Conservation (phyloP, 1,140 invertebrate species). For the Caerostris extrusa region DNA sequence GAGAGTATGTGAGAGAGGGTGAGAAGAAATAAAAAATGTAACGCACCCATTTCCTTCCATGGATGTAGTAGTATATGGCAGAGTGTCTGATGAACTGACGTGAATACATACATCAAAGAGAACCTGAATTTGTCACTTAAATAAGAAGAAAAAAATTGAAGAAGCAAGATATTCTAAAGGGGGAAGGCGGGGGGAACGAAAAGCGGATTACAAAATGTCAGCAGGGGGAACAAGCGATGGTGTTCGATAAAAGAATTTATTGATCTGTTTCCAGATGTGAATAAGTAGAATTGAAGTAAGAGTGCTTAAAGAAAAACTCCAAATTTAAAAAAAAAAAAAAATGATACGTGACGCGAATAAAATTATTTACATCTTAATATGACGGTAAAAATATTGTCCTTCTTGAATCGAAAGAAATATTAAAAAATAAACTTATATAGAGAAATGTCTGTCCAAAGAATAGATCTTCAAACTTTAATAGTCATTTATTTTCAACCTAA, state of each 20-base stretch:
- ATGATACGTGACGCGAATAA: too few relatives aligned
- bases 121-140: conserved; percentile 66
- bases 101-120: conserved; percentile 64
- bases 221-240: not conserved
- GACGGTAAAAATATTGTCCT: too few relatives aligned
- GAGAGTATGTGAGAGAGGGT: too few relatives aligned
- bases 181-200: not conserved
- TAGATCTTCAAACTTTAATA: too few relatives aligned
- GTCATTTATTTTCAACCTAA: too few relatives aligned
- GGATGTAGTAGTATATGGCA: conserved; percentile 14
- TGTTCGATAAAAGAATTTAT: conserved; percentile 12
- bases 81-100: conserved; percentile 54
- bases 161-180: not conserved
- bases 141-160: conserved; percentile 39
- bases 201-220: conserved; percentile 60
- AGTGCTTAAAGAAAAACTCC: too few relatives aligned
- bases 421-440: too few relatives aligned
- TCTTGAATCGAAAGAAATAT: too few relatives aligned
- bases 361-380: too few relatives aligned
- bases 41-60: conserved; percentile 9
- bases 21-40: not conserved
- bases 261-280: conserved; percentile 17
- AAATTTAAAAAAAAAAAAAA: too few relatives aligned
- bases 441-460: too few relatives aligned
- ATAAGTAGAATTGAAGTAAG: not conserved